Percentiles rank a stretch among this genome's conserved stretches.
These are phyloP conservation scores for Acipenser ruthenus DNA, from an alignment of 2,797 vertebrate species.

Conservation along the genomic window DNA sequence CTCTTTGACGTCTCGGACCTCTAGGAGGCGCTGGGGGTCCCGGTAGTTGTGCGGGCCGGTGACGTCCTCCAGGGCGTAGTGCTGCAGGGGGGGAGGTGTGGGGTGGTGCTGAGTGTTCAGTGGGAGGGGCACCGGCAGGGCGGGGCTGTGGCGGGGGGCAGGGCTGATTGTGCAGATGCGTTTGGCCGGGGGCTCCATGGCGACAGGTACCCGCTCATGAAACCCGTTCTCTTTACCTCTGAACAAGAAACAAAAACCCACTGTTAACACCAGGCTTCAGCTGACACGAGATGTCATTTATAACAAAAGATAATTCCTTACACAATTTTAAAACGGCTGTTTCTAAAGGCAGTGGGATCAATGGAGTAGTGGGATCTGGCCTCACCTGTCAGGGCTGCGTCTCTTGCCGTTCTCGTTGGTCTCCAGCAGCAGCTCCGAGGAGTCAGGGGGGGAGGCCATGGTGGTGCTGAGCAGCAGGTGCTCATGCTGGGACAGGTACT, in stretches of 20 bases:
- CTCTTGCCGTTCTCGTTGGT: conserved; percentile 80
- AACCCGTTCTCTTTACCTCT: conserved; percentile 80
- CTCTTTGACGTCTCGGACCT: conserved; percentile 86
- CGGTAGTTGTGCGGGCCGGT: conserved; percentile 73
- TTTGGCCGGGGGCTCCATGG: conserved; percentile 83
- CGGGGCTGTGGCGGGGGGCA: conserved; percentile 90
- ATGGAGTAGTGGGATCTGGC: background rate
- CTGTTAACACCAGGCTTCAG: background rate
- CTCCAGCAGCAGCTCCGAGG: conserved; percentile 89
- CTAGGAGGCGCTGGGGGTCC: conserved; percentile 66
- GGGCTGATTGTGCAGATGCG: conserved; percentile 97
- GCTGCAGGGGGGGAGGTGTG: conserved; percentile 88
- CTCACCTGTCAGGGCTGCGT: conserved; percentile 85
- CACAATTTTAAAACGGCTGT: background rate
- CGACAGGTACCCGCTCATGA: conserved; percentile 72
- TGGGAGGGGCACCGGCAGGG: conserved; percentile 73
- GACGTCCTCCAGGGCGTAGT: conserved; percentile 94
- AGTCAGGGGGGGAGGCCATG: conserved; percentile 81
- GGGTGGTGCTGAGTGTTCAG: conserved; percentile 82
- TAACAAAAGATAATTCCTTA: background rate
- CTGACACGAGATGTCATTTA: no score
- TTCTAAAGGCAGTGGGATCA: background rate
- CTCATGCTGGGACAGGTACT: conserved; percentile 95
- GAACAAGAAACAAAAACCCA: background rate
- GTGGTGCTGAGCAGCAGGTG: conserved; percentile 92